Percentiles rank a stretch among this genome's conserved stretches.
Evolutionary conservation across 2,113 vertebrate species (phyloP).

Genomic region (Cottus gobio): DNA sequence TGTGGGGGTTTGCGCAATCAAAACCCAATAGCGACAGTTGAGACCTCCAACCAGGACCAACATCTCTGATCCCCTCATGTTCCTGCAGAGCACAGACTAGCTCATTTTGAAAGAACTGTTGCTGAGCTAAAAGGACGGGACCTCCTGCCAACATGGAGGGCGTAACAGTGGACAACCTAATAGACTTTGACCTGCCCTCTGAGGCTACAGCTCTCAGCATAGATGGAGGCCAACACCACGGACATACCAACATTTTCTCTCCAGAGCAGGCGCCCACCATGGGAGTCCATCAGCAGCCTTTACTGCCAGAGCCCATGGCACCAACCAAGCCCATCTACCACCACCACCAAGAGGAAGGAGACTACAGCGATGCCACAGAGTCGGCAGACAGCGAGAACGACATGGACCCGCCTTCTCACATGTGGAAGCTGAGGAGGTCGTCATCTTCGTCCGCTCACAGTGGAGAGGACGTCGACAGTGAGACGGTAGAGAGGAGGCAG

Average conservation of each 20-base stretch:
- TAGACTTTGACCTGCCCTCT: conserved; percentile 85
- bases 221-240: conserved; percentile 44
- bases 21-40: neutral
- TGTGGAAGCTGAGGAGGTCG: conserved; percentile 84
- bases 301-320: conserved; percentile 65
- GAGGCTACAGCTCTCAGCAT: conserved; percentile 61
- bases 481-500: conserved; percentile 78
- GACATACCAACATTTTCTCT: conserved; percentile 60
- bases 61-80: conserved; percentile 15
- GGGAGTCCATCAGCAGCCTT: conserved; percentile 42
- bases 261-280: conserved; percentile 53
- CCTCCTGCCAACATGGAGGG: conserved; percentile 84
- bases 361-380: conserved; percentile 90
- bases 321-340: conserved; percentile 40
- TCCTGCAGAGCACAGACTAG: conserved; percentile 10
- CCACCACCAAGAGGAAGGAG: conserved; percentile 52
- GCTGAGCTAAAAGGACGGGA: neutral
- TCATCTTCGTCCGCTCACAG: conserved; percentile 94
- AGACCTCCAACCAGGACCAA: conserved; percentile 2
- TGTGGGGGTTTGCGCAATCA: conserved; percentile 23
- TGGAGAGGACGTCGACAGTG: conserved; percentile 83
- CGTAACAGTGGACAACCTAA: conserved; percentile 87
- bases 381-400: conserved; percentile 95
- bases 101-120: neutral
- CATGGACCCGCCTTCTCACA: conserved; percentile 81